Evolutionary conservation across 2,113 vertebrate species (phyloP), one percentile per base, ranked within the genome.

Genomic region (Malurus elegans): DNA sequence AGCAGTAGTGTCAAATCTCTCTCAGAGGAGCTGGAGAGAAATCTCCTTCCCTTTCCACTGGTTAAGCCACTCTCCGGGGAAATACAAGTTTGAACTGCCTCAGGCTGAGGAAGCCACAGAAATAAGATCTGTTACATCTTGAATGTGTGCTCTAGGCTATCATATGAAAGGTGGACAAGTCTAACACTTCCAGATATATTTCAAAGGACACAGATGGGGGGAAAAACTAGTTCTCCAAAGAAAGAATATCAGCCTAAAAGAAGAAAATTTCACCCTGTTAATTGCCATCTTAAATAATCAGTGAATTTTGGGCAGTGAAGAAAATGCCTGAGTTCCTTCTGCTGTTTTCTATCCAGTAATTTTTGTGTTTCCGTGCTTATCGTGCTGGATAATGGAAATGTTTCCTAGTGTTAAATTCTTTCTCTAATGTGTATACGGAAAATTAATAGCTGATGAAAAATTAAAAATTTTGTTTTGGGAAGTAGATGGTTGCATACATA

Each of bases 91-190:
- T 94, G 57, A 96, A 89, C 38, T 31, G 73, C 85, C 79, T 93
- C 48, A 61, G 90, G 85, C 81, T 86, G n/a, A 87, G 74, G 92
- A 96, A 96, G 48, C n/a, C 92, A 75, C 11, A 75, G 81, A 87
- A 93, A 91, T 93, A 36, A 93, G 84, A 87, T 87, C 73, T 89
- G 24, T 89, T 91, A 72, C 53, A 67, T 75, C 61, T 72, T 79
- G 57, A 85, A 64, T 31, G 31, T 48, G 61, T 87, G 87, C 92
- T 94, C 53, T 57, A 67, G 85, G 92, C 87, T 91, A 69, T 79
- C 74, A 67, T 64, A 72, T 65, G 57, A 87, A 94, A 89, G 53
- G 70, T 91, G 90, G 93, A 92, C 90, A 85, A 94, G 40, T 79
- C 12, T 72, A 78, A 71, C 57, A 71, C 14, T 85, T 89, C 21